These are phyloP conservation scores for Glomeris maerens DNA, from an alignment of 1,140 invertebrate genomes.

Conservation along the genomic window DNA sequence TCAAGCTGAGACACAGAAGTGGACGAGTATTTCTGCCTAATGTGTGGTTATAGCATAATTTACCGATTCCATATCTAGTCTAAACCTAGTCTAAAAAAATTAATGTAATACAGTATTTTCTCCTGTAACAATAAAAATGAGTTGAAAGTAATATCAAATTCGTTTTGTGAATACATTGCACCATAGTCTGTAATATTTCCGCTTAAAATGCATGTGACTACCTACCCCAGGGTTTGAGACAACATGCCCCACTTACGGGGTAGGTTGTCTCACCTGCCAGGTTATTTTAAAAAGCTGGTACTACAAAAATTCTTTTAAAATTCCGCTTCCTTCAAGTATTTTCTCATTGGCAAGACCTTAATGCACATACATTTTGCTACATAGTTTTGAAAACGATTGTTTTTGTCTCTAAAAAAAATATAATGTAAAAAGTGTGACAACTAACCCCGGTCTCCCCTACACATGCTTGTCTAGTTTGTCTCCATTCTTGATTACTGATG, in stretches of 20 bases:
- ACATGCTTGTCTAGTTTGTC: no score
- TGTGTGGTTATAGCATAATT: no score
- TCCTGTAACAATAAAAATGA: no score
- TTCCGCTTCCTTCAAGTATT: background rate
- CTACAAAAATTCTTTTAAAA: background rate
- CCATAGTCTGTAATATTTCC: no score
- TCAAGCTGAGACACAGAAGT: background rate
- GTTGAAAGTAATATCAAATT: no score
- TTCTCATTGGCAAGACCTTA: background rate
- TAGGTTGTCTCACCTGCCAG: background rate
- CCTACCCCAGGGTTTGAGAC: background rate
- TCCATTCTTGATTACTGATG: no score
- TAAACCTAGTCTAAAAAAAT: no score
- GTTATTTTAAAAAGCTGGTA: background rate
- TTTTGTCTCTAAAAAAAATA: background rate
- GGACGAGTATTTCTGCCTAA: background rate
- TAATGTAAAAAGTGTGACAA: background rate
- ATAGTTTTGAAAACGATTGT: background rate
- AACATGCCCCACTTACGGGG: background rate
- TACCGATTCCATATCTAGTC: no score
- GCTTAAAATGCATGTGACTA: no score
- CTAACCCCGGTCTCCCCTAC: slow-evolving; percentile 1
- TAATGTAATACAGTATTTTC: no score
- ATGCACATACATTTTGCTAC: background rate
- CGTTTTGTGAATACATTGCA: no score